These are phyloP conservation scores for Cladorhizidae sp. DNA, from an alignment of 37 sponge, comb jelly and placozoan genomes.

Conservation along the genomic window DNA sequence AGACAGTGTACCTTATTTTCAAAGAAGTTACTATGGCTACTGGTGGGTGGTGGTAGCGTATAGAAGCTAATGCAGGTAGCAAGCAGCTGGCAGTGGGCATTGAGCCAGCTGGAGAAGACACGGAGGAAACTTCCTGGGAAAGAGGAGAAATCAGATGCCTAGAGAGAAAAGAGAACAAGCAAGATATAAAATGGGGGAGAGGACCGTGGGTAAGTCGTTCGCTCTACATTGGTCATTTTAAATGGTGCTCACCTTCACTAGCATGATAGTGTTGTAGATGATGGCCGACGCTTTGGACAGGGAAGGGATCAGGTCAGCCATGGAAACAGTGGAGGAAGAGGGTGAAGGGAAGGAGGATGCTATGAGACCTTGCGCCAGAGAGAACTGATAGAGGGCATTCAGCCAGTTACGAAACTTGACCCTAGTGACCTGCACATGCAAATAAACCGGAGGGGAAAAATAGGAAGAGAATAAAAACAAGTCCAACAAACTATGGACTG, in stretches of 20 bases:
- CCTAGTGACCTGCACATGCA: conserved; percentile 10
- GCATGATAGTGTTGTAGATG: conserved; percentile 39
- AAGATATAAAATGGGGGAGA: not conserved
- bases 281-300: conserved; percentile 37
- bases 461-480: too few relatives aligned
- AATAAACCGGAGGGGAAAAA: too few relatives aligned
- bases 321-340: not conserved
- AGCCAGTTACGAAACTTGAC: conserved; percentile 52
- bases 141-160: conserved; percentile 46
- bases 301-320: conserved; percentile 31
- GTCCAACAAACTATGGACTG: not conserved
- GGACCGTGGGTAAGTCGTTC: not conserved
- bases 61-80: conserved; percentile 49
- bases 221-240: not conserved
- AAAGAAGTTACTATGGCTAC: not conserved
- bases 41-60: conserved; percentile 28
- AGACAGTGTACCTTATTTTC: conserved; percentile 32
- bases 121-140: conserved; percentile 39
- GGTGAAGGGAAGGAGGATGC: conserved; percentile 8
- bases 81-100: conserved; percentile 47
- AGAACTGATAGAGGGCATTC: conserved; percentile 48
- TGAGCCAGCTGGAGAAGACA: conserved; percentile 20
- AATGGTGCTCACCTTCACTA: conserved; percentile 29
- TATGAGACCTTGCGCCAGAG: conserved; percentile 42
- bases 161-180: too few relatives aligned